Conservation (phyloP, 2,113 vertebrate genomes). For the Carassius gibelio region DNA sequence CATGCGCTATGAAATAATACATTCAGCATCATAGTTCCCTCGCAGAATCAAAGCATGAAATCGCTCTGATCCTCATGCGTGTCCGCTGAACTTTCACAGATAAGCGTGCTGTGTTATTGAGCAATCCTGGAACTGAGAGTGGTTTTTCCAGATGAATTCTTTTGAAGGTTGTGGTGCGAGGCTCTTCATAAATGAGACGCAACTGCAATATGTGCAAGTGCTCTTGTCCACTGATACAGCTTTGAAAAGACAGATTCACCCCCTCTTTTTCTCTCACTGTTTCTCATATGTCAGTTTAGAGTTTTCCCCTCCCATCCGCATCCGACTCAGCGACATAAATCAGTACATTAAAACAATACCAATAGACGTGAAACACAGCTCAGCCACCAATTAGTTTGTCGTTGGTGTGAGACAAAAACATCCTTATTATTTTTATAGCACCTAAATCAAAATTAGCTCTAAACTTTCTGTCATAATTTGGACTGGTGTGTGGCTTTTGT, state of each 20-base stretch:
- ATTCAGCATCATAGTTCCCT: constrained; percentile 32
- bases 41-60: background rate
- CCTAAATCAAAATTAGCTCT: background rate
- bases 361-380: background rate
- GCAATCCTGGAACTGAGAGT: background rate
- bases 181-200: background rate
- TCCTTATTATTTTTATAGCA: background rate
- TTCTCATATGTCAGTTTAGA: background rate
- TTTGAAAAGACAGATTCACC: background rate
- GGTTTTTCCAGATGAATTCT: background rate
- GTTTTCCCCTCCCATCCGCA: constrained; percentile 10
- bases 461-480: background rate
- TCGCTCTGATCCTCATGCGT: background rate
- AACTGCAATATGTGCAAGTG: constrained; percentile 2
- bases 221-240: constrained; percentile 6
- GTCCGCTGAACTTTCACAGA: background rate
- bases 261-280: constrained; percentile 33
- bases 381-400: background rate
- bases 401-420: background rate
- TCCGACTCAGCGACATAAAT: background rate
- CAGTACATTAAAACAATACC: background rate
- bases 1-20: background rate
- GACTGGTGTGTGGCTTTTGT: background rate
- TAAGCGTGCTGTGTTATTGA: background rate
- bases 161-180: background rate